These are phyloP conservation scores for Cheilosia variabilis DNA, from an alignment of 2,888 invertebrate species.

Conservation along the genomic window DNA sequence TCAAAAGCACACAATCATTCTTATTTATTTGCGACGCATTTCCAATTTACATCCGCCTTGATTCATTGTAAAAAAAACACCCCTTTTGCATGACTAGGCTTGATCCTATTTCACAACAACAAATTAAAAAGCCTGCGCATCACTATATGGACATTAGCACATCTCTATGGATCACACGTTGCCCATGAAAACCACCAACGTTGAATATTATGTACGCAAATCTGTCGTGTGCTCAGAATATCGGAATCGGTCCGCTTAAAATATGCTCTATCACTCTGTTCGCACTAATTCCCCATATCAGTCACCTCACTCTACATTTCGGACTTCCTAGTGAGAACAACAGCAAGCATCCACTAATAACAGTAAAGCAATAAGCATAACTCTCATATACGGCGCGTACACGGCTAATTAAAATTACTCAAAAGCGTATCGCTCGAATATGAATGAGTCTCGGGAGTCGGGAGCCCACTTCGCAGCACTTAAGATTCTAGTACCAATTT, in stretches of 20 bases:
- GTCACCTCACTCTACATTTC: constrained; percentile 12
- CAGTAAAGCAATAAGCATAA: constrained; percentile 36
- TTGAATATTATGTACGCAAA: too few relatives aligned
- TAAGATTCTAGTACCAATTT: constrained; percentile 39
- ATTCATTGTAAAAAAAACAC: too few relatives aligned
- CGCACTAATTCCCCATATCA: neutral
- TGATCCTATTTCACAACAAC: too few relatives aligned
- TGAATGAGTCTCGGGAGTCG: constrained; percentile 24
- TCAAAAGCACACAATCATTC: too few relatives aligned
- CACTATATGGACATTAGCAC: too few relatives aligned
- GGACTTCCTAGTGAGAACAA: constrained; percentile 40
- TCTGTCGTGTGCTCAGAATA: too few relatives aligned
- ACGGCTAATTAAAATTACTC: constrained; percentile 39
- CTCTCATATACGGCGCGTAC: constrained; percentile 35
- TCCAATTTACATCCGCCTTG: too few relatives aligned
- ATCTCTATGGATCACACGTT: too few relatives aligned
- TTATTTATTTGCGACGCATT: too few relatives aligned
- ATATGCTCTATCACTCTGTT: neutral
- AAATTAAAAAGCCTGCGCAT: too few relatives aligned
- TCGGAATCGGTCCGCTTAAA: neutral
- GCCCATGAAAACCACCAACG: too few relatives aligned
- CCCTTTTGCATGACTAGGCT: too few relatives aligned
- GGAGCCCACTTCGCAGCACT: neutral
- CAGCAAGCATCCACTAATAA: constrained; percentile 7
- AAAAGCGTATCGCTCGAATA: constrained; percentile 28